Evolutionary conservation across 2,888 invertebrate genomes (phyloP), one percentile per base, ranked within the genome.

Genomic region (Conops quadrifasciatus): DNA sequence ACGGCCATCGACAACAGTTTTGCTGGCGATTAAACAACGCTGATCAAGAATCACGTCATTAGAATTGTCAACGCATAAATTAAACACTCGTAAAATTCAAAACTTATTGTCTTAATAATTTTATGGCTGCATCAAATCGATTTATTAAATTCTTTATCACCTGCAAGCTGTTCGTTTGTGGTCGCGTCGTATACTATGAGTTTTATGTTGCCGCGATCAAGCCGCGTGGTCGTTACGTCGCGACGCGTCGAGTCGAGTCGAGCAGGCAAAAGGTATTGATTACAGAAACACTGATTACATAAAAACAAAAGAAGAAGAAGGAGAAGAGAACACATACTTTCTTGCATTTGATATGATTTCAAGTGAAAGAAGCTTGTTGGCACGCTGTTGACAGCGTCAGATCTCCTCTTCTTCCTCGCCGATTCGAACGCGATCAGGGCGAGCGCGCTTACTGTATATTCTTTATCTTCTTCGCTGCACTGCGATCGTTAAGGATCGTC

Each of bases 31-130:
- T 60, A 49, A 59, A 47, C 26, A 47, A 16, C 51, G 36, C 62
- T 19, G 68, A 49, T 68, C 60, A 51, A 43, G 49, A 68, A 68
- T 68, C 59, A 73, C 78, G 77, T 79, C 82, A 79, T 82, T 82
- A 80, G 82, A 82, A 82, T 82, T 82, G 82, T 82, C 82, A 82
- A 82, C 82, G 82, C 82, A 82, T 81, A 82, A 82, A 82, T 82
- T 82, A 82, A 82, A 81, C 81, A 81, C 79, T 81, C 80, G 77
- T 82, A 82, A 82, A 82, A 73, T 76, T 67, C 72, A 74, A 76
- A 78, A 80, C 77, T 82, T 82, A 81, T 82, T 79, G 75, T 76
- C 68, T 60, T 51, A 51, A 68, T 68, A 68, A 68, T 68, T 68
- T 62, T 62, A 62, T 68, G 4, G 62, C 51, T 62, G 47, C 21